Conservation (phyloP, 2,113 vertebrate species). For the Sapayoa aenigma region DNA sequence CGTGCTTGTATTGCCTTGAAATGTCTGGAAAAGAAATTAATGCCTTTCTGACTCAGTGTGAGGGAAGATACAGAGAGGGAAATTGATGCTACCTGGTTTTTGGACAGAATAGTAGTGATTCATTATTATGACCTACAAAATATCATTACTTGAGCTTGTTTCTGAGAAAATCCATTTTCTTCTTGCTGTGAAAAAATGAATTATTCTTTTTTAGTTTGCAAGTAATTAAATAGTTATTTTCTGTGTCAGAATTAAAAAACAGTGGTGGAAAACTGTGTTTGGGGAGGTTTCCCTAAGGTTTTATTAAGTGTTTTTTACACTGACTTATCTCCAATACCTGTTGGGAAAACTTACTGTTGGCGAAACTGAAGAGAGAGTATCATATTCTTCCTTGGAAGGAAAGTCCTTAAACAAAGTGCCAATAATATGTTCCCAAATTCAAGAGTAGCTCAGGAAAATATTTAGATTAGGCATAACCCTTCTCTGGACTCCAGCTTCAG, state of each 20-base stretch:
- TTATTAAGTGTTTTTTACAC: background rate
- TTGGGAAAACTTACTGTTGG: background rate
- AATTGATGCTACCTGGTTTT: conserved; percentile 27
- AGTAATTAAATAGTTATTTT: conserved; percentile 39
- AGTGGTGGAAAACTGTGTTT: background rate
- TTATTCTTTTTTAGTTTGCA: background rate
- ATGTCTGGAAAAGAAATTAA: conserved; percentile 11
- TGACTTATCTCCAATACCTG: background rate
- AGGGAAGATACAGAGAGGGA: background rate
- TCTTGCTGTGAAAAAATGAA: conserved; percentile 8
- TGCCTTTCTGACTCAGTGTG: conserved; percentile 12
- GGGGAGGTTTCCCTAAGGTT: background rate
- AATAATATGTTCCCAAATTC: background rate
- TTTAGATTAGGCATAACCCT: background rate
- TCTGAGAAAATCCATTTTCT: conserved; percentile 32
- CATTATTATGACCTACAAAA: conserved; percentile 32
- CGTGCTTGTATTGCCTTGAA: background rate
- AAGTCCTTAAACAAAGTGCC: background rate
- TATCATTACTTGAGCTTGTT: background rate
- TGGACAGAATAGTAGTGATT: conserved; percentile 28
- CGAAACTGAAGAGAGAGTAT: background rate
- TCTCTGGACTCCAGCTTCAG: background rate
- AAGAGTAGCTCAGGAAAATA: background rate
- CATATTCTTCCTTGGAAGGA: background rate
- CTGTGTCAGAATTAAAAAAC: background rate